Base-by-base conservation (phyloP, 2,113 vertebrate genomes). In the Rhinolophus ferrumequinum region DNA sequence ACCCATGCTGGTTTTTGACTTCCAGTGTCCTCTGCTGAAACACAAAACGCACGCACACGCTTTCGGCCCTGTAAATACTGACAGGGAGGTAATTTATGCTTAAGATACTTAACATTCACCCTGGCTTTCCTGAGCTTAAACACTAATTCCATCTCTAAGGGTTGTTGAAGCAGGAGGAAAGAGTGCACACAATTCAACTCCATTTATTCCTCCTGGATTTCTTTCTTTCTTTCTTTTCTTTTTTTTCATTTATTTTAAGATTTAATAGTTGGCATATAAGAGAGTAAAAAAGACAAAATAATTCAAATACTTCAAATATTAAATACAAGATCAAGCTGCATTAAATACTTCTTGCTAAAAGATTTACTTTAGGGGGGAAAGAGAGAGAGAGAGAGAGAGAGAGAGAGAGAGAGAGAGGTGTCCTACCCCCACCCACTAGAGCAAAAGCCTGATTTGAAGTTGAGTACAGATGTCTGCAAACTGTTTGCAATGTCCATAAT, bases 31-130 rank as follows among this genome's bases (percentile, higher is more conserved):
- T 9, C 7, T 1, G 19, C 28, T 1, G 22, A 84, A 18, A 79
- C 5, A 60, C 28, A 54, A 0, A 28, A 50, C 0, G 0, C 21
- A 33, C 0, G 0, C 21, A 33, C 0, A 0, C 0, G 62, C 26
- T 1, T 0, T 9, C 13, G 9, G 8, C 73, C 58, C 0, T 3
- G 13, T 4, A 33, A 52, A 26, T 30, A 79, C 56, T 3, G 44
- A 38, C 47, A 21, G 8, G 52, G 41, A 21, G 30, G 56, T 0
- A 52, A 44, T 18, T 4, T 3, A 19, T 0, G 8, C 50, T 7
- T 1, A 75, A 79, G 56, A 1, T 44, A 88, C 58, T 21, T 3
- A 21, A 24, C 41, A 12, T n/a, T 8, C 21, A 6, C 1, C 12
- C 26, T 52, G 41, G 24, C 69, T 8, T n/a, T 38, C 2, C 56